A percentile compares a stretch with the other conserved stretches of the same genome.
phyloP scores from a whole-genome alignment of 2,888 invertebrate species.

The Amiota communis region DNA sequence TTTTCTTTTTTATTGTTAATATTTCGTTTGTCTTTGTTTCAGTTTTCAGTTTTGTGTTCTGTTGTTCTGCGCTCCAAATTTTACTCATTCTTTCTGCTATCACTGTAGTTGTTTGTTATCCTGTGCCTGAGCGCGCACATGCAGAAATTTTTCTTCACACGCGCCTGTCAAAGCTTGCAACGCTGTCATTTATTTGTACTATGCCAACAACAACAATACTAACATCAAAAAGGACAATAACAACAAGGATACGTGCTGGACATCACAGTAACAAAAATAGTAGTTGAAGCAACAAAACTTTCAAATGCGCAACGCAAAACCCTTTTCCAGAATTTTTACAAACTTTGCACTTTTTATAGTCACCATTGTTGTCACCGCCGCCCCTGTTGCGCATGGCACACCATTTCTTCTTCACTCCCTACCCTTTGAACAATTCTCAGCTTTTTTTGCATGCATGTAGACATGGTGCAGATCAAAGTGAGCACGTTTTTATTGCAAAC shows the following conservation, averaged over 20 bases:
- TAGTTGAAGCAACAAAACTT: slow-evolving; percentile 2
- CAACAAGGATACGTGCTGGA: slow-evolving; percentile 18
- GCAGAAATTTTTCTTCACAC: slow-evolving; percentile 64
- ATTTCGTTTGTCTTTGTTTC: not conserved
- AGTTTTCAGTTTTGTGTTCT: slow-evolving; percentile 19
- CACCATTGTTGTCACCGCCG: too few species aligned
- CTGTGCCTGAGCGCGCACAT: slow-evolving; percentile 50
- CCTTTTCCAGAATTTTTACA: slow-evolving; percentile 48
- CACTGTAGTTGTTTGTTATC: slow-evolving; percentile 36
- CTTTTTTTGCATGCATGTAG: not conserved
- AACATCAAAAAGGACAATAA: slow-evolving; percentile 15
- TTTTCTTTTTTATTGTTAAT: not conserved
- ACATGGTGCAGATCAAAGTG: slow-evolving; percentile 11
- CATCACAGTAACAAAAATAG: not conserved
- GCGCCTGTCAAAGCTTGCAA: slow-evolving; percentile 64
- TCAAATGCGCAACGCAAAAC: slow-evolving; percentile 24
- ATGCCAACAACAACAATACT: slow-evolving; percentile 22
- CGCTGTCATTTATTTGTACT: slow-evolving; percentile 57
- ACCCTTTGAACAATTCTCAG: not conserved
- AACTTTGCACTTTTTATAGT: slow-evolving; percentile 54
- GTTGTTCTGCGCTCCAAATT: slow-evolving; percentile 35
- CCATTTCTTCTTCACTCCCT: too few species aligned
- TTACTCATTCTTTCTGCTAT: slow-evolving; percentile 33
- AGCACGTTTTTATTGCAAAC: slow-evolving; percentile 11
- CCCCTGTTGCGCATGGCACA: too few species aligned